Base-by-base conservation (phyloP, 1,140 invertebrate species). In the Lerema accius region DNA sequence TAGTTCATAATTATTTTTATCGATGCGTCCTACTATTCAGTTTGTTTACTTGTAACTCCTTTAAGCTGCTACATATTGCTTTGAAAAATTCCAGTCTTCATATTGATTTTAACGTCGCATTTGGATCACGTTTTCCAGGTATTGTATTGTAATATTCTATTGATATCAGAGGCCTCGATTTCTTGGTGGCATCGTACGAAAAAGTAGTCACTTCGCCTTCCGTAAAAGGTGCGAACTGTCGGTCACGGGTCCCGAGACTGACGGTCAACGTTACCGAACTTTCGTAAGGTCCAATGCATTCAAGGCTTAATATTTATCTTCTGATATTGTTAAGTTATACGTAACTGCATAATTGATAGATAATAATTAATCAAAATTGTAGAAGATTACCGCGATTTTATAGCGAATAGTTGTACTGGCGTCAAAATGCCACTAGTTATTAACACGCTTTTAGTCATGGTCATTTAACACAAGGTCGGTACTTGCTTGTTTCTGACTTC, bases 231-330 rank as follows among this genome's bases (percentile, higher is more conserved):
- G 51, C 39, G 51, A 26, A 42, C 11, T 37, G 35, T 13, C 51
- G 37, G 39, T 7, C 40, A 7, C 11, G 11, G 50, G 11, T 55
- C 50, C 37, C 37, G 11, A 40, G 35, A 19, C 32, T 16, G 10
- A 14, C 32, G 16, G 6, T 16, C 15, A 23, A 51, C 53, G 73
- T 56, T 69, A 72, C 72, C 69, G 69, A 69, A 75, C 69, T 72
- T 70, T 76, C 69, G 67, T 76, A 67, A 71, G 56, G 46, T 53
- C 53, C 53, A 58, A 55, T 53, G 55, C 40, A 19, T 39, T 42
- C 49, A 17, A 51, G 26, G 14, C 9, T 35, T n/a, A n/a, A n/a
- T n/a, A n/a, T n/a, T n/a, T n/a, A n/a, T n/a, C n/a, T n/a, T n/a
- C n/a, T n/a, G n/a, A 26, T 46, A 9, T 17, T 45, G 42, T n/a